Conservation (phyloP, 2,888 invertebrate genomes). For the Hymenopus coronatus region DNA sequence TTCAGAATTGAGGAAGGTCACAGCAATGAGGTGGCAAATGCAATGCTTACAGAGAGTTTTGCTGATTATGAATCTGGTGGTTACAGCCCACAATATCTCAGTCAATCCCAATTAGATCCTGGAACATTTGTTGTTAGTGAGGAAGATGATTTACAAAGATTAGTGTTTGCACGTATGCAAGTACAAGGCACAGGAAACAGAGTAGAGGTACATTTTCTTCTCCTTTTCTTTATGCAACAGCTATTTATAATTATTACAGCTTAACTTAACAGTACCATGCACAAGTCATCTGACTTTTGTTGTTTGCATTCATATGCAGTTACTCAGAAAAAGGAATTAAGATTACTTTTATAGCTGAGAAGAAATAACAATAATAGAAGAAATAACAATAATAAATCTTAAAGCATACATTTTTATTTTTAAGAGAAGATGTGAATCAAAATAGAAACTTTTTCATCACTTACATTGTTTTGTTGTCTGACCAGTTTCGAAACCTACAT, state of each 20-base stretch:
- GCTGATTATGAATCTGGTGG: constrained; percentile 73
- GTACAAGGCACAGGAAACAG: constrained; percentile 60
- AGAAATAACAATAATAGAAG: too few species aligned
- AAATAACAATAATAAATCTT: too few species aligned
- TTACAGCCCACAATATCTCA: constrained; percentile 77
- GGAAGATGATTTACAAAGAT: constrained; percentile 70
- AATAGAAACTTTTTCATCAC: too few species aligned
- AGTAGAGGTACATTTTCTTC: constrained; percentile 44
- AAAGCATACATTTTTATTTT: too few species aligned
- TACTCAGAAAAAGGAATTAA: too few species aligned
- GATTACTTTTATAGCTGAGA: too few species aligned
- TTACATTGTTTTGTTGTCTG: too few species aligned
- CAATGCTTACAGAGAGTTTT: constrained; percentile 56
- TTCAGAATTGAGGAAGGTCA: not conserved
- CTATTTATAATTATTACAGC: not conserved
- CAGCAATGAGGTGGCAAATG: constrained; percentile 49
- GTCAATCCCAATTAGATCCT: constrained; percentile 62
- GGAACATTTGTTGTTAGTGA: constrained; percentile 75
- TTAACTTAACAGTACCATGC: not conserved
- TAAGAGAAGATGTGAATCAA: too few species aligned
- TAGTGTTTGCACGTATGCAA: constrained; percentile 69
- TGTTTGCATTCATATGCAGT: too few species aligned
- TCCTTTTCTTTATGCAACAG: not conserved
- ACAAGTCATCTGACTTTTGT: too few species aligned
- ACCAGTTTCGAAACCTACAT: too few species aligned